Evolutionary conservation across 2,888 invertebrate species (phyloP), one percentile per base, ranked within the genome.

Genomic region (Melanostoma mellinum): DNA sequence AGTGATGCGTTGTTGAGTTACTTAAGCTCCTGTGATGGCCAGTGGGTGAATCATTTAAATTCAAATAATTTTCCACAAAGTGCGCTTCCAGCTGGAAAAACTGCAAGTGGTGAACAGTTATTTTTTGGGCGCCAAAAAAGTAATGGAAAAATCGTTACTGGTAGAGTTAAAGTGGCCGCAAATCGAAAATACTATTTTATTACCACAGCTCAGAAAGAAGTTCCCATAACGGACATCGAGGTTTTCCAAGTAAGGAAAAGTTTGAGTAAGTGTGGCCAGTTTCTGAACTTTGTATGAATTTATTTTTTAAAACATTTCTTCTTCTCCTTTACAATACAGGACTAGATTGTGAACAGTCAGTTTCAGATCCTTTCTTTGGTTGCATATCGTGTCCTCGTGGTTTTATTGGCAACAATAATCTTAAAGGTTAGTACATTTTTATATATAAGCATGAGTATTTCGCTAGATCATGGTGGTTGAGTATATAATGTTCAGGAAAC

Each of bases 371-470:
- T 0, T 96, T 93, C 89, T 97, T 94, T 88, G 93, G 94, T 65
- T 98, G 97, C 89, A 95, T 95, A 52, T 90, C 94, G 74, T 94
- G 98, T 92, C 93, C 95, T 67, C 87, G 92, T 67, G 97, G 97
- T 30, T 94, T 92, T 80, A 92, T 93, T 6, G 94, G 95, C 63
- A 95, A 96, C 88, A 20, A 20, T 20, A 20, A 20, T 20, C 20
- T 20, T 20, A 20, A 20, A 20, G 20, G 20, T 20, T 20, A 1
- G 20, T 20, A 20, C 1, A 20, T 20, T 20, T 20, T 20, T 20
- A 20, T 20, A 20, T 20, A 20, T 20, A 20, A 20, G 20, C 1
- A 1, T 20, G 20, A 20, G 20, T 20, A 0, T 20, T 20, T 20
- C 20, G 20, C 20, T 20, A 20, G 20, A 20, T 20, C 20, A 20